Conservation (phyloP, 2,888 invertebrate genomes). For the Mellilla xanthometata region DNA sequence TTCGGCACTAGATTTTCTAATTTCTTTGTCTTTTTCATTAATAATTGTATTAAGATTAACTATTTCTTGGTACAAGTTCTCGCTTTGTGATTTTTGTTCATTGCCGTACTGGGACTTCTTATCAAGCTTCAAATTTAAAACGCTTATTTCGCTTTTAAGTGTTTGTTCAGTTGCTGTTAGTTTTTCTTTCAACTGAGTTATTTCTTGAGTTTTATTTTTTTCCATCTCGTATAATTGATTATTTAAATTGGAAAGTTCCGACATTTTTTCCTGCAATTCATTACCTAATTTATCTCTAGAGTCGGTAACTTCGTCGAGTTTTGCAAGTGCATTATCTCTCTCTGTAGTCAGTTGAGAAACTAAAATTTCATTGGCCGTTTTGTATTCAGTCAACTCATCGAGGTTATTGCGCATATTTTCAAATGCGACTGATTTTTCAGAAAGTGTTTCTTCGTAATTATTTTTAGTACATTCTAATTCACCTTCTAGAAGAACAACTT, state of each 20-base stretch:
- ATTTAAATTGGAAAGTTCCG: slow-evolving; percentile 35
- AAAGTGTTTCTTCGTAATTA: slow-evolving; percentile 37
- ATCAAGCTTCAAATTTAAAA: slow-evolving; percentile 37
- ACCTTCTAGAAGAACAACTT: slow-evolving; percentile 40
- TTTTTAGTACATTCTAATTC: slow-evolving; percentile 43
- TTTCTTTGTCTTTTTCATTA: slow-evolving; percentile 38
- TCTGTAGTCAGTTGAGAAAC: slow-evolving; percentile 35
- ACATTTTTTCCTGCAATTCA: slow-evolving; percentile 35
- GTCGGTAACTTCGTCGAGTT: slow-evolving; percentile 29
- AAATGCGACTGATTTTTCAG: slow-evolving; percentile 39
- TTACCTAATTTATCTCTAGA: slow-evolving; percentile 33
- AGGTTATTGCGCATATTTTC: slow-evolving; percentile 40
- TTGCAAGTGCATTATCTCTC: slow-evolving; percentile 27
- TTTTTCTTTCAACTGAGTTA: slow-evolving; percentile 38
- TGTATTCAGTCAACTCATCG: slow-evolving; percentile 37
- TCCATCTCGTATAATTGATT: slow-evolving; percentile 39
- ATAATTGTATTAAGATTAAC: slow-evolving; percentile 39
- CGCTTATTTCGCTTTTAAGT: slow-evolving; percentile 40
- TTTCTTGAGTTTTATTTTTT: slow-evolving; percentile 38
- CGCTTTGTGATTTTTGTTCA: slow-evolving; percentile 38
- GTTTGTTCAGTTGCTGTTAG: slow-evolving; percentile 31
- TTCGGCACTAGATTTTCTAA: slow-evolving; percentile 36
- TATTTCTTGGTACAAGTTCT: slow-evolving; percentile 37
- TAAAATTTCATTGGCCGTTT: slow-evolving; percentile 29
- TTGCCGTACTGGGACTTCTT: slow-evolving; percentile 41